phyloP scores from a whole-genome alignment of 23 tunicate genomes.

The Oikopleura dioica region DNA sequence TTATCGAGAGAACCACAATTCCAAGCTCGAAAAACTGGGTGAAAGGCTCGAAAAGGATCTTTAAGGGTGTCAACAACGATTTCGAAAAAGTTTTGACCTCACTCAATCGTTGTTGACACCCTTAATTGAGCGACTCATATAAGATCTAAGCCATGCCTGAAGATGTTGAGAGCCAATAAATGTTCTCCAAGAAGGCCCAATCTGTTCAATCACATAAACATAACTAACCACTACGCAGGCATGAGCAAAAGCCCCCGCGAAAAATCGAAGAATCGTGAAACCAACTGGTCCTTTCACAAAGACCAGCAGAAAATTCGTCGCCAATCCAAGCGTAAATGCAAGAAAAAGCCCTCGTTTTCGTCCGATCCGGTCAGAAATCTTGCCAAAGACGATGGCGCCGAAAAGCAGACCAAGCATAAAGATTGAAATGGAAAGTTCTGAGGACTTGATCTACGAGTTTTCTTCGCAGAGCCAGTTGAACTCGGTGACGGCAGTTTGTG shows the following conservation, averaged over 20 bases:
- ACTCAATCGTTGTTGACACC: too few relatives aligned
- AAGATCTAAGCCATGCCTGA: too few relatives aligned
- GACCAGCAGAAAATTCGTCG: background rate
- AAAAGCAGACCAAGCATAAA: too few relatives aligned
- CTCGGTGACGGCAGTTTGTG: too few relatives aligned
- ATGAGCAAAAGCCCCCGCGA: background rate
- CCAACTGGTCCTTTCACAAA: background rate
- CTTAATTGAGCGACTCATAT: too few relatives aligned
- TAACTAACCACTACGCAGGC: constrained; percentile 2
- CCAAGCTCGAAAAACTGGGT: constrained; percentile 13
- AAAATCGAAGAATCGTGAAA: constrained; percentile 1
- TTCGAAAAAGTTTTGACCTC: too few relatives aligned
- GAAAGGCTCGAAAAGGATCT: too few relatives aligned
- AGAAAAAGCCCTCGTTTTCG: background rate
- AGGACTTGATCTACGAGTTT: too few relatives aligned
- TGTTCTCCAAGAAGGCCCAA: constrained; percentile 1
- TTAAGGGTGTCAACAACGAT: too few relatives aligned
- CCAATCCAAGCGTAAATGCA: background rate
- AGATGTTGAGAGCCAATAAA: background rate
- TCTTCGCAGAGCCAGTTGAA: too few relatives aligned
- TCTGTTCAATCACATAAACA: background rate
- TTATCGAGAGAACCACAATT: background rate
- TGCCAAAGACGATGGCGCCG: too few relatives aligned
- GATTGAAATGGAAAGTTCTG: too few relatives aligned
- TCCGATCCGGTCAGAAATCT: constrained; percentile 5